Percentiles rank a stretch among this genome's conserved stretches.
Conservation (phyloP, 2,113 vertebrate genomes). For the Takifugu flavidus region DNA sequence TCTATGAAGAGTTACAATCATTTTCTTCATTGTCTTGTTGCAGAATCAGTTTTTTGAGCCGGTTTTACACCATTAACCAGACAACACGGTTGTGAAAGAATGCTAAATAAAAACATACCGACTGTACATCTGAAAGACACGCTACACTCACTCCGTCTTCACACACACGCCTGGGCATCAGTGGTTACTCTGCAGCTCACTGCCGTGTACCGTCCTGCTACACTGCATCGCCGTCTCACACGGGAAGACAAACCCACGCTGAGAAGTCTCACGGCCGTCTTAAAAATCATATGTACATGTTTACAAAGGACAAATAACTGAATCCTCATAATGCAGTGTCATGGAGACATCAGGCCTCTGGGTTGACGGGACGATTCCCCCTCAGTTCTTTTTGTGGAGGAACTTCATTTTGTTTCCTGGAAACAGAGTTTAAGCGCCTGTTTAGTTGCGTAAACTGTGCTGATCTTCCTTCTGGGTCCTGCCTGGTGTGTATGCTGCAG, state of each 20-base stretch:
- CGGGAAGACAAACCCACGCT: constrained; percentile 82
- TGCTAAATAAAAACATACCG: constrained; percentile 51
- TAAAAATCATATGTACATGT: constrained; percentile 75
- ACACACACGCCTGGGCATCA: constrained; percentile 66
- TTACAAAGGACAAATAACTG: constrained; percentile 24
- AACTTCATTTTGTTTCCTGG: constrained; percentile 99
- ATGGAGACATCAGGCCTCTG: constrained; percentile 32
- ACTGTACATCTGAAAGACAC: constrained; percentile 66
- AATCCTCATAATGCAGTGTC: constrained; percentile 32
- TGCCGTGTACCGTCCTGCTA: constrained; percentile 76
- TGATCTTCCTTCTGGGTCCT: background rate
- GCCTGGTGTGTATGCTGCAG: background rate
- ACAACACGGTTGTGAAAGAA: constrained; percentile 60
- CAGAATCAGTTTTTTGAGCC: constrained; percentile 66
- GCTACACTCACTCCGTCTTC: constrained; percentile 58
- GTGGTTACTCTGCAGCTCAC: constrained; percentile 84
- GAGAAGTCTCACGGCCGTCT: constrained; percentile 62
- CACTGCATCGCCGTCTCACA: constrained; percentile 73
- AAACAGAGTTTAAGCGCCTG: constrained; percentile 18
- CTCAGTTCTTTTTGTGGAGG: constrained; percentile 97
- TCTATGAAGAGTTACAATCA: constrained; percentile 64
- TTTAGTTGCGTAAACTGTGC: background rate
- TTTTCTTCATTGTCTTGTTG: constrained; percentile 73
- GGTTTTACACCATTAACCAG: constrained; percentile 53
- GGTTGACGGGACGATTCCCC: constrained; percentile 11